These are phyloP conservation scores for Drosophila chauvacae DNA, from an alignment of 1,140 invertebrate genomes.

Conservation along the genomic window DNA sequence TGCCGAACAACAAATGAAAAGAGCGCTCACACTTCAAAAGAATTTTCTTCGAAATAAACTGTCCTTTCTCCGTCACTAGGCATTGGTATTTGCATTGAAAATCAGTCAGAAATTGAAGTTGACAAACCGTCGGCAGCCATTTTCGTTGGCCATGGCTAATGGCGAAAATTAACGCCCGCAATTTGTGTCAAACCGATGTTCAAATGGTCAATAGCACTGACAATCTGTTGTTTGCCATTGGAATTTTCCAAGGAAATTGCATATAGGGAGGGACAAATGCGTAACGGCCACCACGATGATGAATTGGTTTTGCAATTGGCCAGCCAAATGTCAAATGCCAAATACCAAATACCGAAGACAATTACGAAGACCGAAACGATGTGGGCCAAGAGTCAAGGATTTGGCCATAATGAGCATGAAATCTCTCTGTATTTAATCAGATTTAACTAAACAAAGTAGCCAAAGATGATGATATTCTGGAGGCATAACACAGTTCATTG, in stretches of 20 bases:
- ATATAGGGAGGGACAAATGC: background rate
- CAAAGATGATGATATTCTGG: background rate
- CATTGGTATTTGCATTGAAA: slow-evolving; percentile 33
- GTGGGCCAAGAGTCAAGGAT: background rate
- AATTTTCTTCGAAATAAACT: too few relatives aligned
- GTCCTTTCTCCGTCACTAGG: too few relatives aligned
- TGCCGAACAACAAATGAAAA: too few relatives aligned
- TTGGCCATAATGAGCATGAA: background rate
- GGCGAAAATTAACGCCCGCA: slow-evolving; percentile 36
- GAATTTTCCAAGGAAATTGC: slow-evolving; percentile 14
- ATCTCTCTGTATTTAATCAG: slow-evolving; percentile 1
- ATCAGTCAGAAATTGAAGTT: slow-evolving; percentile 30
- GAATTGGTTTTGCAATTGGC: slow-evolving; percentile 19
- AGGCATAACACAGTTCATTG: background rate
- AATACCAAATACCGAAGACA: slow-evolving; percentile 18
- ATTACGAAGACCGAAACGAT: background rate
- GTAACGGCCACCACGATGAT: slow-evolving; percentile 9
- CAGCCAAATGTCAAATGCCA: slow-evolving; percentile 10
- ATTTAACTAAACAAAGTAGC: background rate
- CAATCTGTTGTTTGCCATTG: slow-evolving; percentile 15
- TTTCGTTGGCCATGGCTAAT: slow-evolving; percentile 22
- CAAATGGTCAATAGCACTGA: slow-evolving; percentile 28
- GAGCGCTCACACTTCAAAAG: too few relatives aligned
- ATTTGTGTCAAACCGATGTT: slow-evolving; percentile 34
- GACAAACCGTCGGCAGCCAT: slow-evolving; percentile 23